Evolutionary conservation across 2,113 vertebrate species (phyloP), one percentile per base, ranked within the genome.

Genomic region (Girardinichthys multiradiatus): DNA sequence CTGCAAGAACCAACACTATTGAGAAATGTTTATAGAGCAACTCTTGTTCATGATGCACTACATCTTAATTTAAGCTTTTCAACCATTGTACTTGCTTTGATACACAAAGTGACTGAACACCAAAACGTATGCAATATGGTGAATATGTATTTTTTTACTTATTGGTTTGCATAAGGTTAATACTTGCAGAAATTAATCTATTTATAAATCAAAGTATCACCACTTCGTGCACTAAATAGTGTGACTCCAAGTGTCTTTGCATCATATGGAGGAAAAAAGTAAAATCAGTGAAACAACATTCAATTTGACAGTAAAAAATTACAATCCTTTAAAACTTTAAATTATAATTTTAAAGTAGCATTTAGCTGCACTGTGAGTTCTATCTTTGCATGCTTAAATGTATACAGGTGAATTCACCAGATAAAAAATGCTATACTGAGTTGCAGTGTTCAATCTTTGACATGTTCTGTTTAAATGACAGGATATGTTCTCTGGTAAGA

Each of bases 401-500:
- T 31, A 2, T 35, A 35, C 45, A 65, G 27, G 61, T 58, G 65
- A 72, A 65, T 57, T 63, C 26, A 27, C 5, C 26, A 45, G 58
- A 57, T 26, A 26, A 64, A 65, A 64, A 10, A 19, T 6, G 0
- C 13, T 77, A 74, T 54, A 57, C 29, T 37, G 70, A 70, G 72
- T 27, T 24, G 8, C 54, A 62, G 39, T 51, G 80, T 72, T 59
- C 8, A 5, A 70, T 70, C 42, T 51, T 62, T 69, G 77, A 33
- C 26, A 57, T 76, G 83, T 73, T 66, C 63, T 76, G 77, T 69
- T 81, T 66, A 85, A 82, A 68, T 68, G 66, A 51, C 75, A 79
- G 64, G 35, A 80, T 27, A 42, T 74, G 67, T 39, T 72, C 33
- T 57, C 61, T 60, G 12, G 81, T 65, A 73, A 80, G 26, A 62